Percentiles rank a stretch among this genome's conserved stretches.
Evolutionary conservation across 2,888 invertebrate genomes (phyloP).

Genomic region (Caenorhabditis plicata): DNA sequence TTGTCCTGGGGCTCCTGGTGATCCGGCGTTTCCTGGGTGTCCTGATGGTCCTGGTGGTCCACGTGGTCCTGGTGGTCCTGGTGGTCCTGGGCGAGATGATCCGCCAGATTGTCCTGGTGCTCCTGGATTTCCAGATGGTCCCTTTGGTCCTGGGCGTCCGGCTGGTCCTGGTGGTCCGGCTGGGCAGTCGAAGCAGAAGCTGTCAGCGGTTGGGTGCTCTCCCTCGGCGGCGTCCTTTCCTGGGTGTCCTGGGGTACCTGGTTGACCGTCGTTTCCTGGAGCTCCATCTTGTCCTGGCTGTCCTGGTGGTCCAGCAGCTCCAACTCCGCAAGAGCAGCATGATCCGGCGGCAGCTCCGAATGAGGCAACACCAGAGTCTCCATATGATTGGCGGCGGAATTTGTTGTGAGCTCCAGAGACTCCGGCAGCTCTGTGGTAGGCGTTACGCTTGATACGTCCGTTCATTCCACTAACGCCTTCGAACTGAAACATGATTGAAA

Average conservation of each 20-base stretch:
- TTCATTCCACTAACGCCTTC: slow-evolving; percentile 31
- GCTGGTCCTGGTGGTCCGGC: slow-evolving; percentile 41
- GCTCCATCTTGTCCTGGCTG: slow-evolving; percentile 43
- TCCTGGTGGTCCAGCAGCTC: slow-evolving; percentile 43
- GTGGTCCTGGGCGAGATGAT: slow-evolving; percentile 26
- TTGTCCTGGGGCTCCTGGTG: slow-evolving; percentile 41
- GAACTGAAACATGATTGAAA: slow-evolving; percentile 16
- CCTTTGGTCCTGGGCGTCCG: slow-evolving; percentile 40
- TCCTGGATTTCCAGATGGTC: slow-evolving; percentile 38
- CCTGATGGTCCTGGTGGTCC: slow-evolving; percentile 36
- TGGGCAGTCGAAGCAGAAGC: slow-evolving; percentile 49
- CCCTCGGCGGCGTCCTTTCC: slow-evolving; percentile 39
- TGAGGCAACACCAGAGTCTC: slow-evolving; percentile 29
- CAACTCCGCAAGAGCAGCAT: slow-evolving; percentile 39
- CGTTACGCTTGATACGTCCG: slow-evolving; percentile 34
- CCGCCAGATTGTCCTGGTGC: slow-evolving; percentile 34
- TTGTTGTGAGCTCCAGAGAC: slow-evolving; percentile 12
- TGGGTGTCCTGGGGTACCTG: slow-evolving; percentile 42
- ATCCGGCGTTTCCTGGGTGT: slow-evolving; percentile 24
- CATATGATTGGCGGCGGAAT: slow-evolving; percentile 32
- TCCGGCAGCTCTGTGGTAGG: slow-evolving; percentile 21
- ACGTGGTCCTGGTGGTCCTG: slow-evolving; percentile 45
- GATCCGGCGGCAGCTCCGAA: slow-evolving; percentile 27
- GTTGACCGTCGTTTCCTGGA: slow-evolving; percentile 44
- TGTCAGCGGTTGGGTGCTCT: slow-evolving; percentile 22